A percentile compares a stretch with the other conserved stretches of the same genome.
Conservation (phyloP, 2,888 invertebrate species). For the Metellina segmentata region DNA sequence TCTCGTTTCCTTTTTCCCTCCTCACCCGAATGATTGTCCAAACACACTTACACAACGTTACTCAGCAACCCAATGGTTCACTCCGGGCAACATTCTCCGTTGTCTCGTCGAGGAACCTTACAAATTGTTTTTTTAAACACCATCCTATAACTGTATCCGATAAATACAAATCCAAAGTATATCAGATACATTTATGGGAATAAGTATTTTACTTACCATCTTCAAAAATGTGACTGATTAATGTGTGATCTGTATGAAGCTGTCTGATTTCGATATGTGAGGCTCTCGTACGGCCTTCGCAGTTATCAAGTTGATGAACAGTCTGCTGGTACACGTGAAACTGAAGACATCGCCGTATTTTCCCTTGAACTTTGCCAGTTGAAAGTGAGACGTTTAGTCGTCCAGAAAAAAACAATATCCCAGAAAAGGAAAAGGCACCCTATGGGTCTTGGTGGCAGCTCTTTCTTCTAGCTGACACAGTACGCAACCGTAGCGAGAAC, state of each 20-base stretch:
- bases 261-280: constrained; percentile 26
- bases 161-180: background rate
- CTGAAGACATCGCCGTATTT: constrained; percentile 53
- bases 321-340: constrained; percentile 16
- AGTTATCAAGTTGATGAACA: constrained; percentile 20
- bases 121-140: too few relatives aligned
- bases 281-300: constrained; percentile 41
- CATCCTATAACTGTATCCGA: background rate
- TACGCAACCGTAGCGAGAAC: background rate
- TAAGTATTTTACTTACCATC: constrained; percentile 9
- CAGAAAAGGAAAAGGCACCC: constrained; percentile 37
- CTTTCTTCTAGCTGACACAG: background rate
- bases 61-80: too few relatives aligned
- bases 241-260: constrained; percentile 18
- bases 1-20: too few relatives aligned
- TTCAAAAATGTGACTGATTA: background rate
- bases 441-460: constrained; percentile 48
- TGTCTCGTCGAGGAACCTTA: too few relatives aligned
- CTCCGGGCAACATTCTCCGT: too few relatives aligned
- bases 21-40: too few relatives aligned
- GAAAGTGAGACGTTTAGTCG: constrained; percentile 5
- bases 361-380: constrained; percentile 12
- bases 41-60: too few relatives aligned
- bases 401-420: constrained; percentile 57
- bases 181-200: background rate